Conservation (phyloP, 2,797 vertebrate genomes). For the Pseudochirops cupreus region DNA sequence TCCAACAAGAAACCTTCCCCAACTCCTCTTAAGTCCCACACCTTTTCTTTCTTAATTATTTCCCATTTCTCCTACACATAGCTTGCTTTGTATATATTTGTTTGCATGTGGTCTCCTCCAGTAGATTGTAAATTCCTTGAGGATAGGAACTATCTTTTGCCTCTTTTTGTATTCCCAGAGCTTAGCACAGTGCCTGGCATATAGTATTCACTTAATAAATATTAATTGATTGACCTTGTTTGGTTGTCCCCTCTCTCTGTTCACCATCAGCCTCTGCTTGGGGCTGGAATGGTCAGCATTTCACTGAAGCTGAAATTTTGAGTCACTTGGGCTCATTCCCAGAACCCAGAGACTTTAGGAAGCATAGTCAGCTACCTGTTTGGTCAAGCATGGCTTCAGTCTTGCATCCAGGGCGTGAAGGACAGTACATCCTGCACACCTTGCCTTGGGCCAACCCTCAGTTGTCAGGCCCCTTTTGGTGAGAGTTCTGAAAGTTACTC, state of each 20-base stretch:
- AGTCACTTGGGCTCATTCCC: constrained; percentile 45
- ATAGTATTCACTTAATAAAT: background rate
- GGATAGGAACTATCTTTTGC: background rate
- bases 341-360: constrained; percentile 47
- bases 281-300: constrained; percentile 49
- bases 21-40: background rate
- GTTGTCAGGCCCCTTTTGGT: background rate
- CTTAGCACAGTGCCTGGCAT: background rate
- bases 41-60: background rate
- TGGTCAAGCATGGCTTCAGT: background rate
- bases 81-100: background rate
- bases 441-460: background rate
- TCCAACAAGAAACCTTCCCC: background rate
- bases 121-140: background rate
- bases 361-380: constrained; percentile 54
- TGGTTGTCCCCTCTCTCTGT: constrained; percentile 14
- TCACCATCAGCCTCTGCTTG: background rate
- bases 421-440: background rate
- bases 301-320: constrained; percentile 10
- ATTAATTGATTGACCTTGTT: background rate
- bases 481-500: background rate
- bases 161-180: background rate
- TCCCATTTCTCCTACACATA: background rate
- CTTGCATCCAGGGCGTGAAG: fast-evolving
- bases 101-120: background rate